These are phyloP conservation scores for Trachelus stipa DNA, from an alignment of 2,888 invertebrate species.

Conservation along the genomic window DNA sequence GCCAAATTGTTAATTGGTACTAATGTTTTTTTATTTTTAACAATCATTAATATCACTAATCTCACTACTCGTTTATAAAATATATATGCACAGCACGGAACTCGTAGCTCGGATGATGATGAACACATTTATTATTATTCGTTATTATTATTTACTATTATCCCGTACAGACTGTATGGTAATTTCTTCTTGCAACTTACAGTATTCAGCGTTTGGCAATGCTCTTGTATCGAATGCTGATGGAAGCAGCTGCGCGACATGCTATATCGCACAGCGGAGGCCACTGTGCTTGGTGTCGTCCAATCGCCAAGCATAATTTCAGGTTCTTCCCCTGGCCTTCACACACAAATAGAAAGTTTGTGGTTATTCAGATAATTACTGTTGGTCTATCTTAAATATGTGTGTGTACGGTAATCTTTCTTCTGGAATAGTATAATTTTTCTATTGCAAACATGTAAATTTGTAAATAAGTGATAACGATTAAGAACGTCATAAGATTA, in stretches of 20 bases:
- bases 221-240: not conserved
- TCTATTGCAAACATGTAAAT: not conserved
- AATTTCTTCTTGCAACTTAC: not conserved
- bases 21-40: not conserved
- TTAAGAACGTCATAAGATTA: not conserved
- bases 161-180: not conserved
- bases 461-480: not conserved
- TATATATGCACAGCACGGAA: not conserved
- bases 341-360: conserved; percentile 11
- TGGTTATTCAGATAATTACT: conserved; percentile 6
- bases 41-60: not conserved
- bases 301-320: conserved; percentile 10
- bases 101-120: not conserved
- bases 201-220: not conserved
- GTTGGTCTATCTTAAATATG: not conserved
- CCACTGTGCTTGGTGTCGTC: not conserved
- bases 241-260: not conserved
- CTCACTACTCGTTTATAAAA: not conserved
- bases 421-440: not conserved
- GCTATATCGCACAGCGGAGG: conserved; percentile 17
- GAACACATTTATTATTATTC: not conserved
- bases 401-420: not conserved
- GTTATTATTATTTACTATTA: not conserved
- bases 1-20: no score
- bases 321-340: conserved; percentile 16